These are phyloP conservation scores for Cathartes aura DNA, from an alignment of 2,113 vertebrate genomes.

Conservation along the genomic window DNA sequence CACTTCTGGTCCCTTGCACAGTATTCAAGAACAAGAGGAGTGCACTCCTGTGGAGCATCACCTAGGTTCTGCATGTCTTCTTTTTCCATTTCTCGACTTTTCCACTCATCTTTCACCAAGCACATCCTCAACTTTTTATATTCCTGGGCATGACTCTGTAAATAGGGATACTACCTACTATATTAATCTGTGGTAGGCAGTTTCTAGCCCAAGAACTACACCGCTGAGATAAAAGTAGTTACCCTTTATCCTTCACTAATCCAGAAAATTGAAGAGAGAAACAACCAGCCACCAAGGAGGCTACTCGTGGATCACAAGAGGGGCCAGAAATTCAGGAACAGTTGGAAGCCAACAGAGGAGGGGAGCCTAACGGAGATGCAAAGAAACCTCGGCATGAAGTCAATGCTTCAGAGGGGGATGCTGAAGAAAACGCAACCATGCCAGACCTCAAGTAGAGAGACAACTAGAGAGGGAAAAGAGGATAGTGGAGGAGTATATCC, in stretches of 20 bases:
- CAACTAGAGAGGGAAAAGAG: not conserved
- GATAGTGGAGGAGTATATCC: not conserved
- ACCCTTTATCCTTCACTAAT: not conserved
- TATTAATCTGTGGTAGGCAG: not conserved
- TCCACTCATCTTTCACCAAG: not conserved
- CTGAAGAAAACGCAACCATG: not conserved
- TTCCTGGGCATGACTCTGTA: not conserved
- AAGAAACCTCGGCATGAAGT: not conserved
- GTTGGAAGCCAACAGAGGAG: not conserved
- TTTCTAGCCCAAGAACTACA: not conserved
- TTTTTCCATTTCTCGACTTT: not conserved
- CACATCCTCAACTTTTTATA: not conserved
- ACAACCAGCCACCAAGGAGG: not conserved
- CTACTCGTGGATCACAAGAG: not conserved
- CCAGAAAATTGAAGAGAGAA: not conserved
- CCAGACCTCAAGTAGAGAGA: slow-evolving; percentile 32
- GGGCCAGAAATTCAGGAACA: not conserved
- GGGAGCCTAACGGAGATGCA: not conserved
- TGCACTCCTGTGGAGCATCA: not conserved
- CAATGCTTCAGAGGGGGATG: not conserved
- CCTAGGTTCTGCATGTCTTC: not conserved
- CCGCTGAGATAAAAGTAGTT: not conserved
- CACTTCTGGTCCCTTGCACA: not conserved
- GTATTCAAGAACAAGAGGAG: not conserved
- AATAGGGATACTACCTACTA: not conserved